These are phyloP conservation scores for Natrix natrix DNA, from an alignment of 2,797 vertebrate species.

Conservation along the genomic window DNA sequence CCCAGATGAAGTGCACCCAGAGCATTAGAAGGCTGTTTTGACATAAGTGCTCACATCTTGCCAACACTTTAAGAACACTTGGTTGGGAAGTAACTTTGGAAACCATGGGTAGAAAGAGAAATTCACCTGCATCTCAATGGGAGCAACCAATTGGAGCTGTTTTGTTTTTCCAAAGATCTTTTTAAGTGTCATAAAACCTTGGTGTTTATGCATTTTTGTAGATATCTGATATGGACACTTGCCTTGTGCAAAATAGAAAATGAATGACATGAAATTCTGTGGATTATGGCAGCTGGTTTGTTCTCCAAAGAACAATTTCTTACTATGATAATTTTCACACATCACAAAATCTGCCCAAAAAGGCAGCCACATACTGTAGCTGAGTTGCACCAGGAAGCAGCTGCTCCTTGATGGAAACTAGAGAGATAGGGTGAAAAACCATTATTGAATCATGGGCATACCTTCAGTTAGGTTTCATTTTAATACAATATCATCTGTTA, in stretches of 20 bases:
- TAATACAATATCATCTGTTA: neutral
- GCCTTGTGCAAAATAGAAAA: conserved; percentile 31
- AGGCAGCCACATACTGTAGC: neutral
- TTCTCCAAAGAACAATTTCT: neutral
- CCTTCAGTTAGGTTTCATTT: neutral
- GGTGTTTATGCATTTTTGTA: neutral
- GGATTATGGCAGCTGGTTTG: conserved; percentile 33
- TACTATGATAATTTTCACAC: conserved; percentile 3
- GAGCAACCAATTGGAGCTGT: neutral
- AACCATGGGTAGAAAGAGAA: neutral
- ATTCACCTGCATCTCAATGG: neutral
- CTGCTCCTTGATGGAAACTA: neutral
- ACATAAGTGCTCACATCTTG: neutral
- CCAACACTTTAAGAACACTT: neutral
- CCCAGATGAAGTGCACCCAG: neutral
- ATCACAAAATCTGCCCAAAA: conserved; percentile 14
- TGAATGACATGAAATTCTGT: conserved; percentile 30
- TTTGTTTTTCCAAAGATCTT: conserved; percentile 13
- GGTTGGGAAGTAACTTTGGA: neutral
- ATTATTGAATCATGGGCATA: neutral
- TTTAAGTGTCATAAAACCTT: neutral
- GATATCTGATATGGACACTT: neutral
- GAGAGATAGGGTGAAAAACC: neutral
- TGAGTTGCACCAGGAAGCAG: conserved; percentile 11
- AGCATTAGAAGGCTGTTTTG: neutral